A percentile compares a stretch with the other conserved stretches of the same genome.
phyloP scores from a whole-genome alignment of 2,797 vertebrate species.

The Neoniphon sammara region DNA sequence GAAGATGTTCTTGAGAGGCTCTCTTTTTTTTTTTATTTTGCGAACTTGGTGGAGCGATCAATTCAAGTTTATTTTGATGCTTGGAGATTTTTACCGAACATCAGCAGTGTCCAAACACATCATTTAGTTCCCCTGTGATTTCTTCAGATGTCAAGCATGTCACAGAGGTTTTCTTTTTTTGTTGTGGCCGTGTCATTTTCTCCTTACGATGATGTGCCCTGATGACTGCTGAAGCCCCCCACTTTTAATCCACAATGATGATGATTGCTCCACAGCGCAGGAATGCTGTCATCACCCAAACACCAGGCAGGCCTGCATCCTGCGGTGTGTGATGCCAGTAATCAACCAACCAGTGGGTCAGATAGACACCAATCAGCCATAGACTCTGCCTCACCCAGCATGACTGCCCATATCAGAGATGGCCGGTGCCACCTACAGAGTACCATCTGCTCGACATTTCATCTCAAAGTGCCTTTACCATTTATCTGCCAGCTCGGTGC shows the following conservation, averaged over 20 bases:
- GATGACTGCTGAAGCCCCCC: slow-evolving; percentile 47
- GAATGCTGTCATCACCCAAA: slow-evolving; percentile 61
- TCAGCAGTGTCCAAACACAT: not conserved
- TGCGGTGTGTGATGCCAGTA: slow-evolving; percentile 70
- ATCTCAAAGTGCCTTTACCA: slow-evolving; percentile 64
- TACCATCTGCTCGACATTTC: slow-evolving; percentile 76
- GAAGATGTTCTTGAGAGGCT: too few relatives aligned
- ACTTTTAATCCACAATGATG: slow-evolving; percentile 27
- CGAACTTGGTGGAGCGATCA: too few relatives aligned
- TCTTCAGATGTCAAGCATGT: slow-evolving; percentile 17
- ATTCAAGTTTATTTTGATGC: not conserved
- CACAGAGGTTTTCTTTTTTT: slow-evolving; percentile 8
- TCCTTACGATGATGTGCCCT: slow-evolving; percentile 25
- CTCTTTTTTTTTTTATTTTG: too few relatives aligned
- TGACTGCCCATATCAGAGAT: slow-evolving; percentile 68
- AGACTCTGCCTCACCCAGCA: slow-evolving; percentile 73
- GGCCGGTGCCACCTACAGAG: slow-evolving; percentile 68
- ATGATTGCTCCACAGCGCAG: slow-evolving; percentile 53
- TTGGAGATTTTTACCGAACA: not conserved
- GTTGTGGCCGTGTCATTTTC: slow-evolving; percentile 5
- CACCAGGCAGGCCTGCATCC: slow-evolving; percentile 55
- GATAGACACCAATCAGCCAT: slow-evolving; percentile 79
- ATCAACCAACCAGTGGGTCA: slow-evolving; percentile 80
- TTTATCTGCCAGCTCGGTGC: slow-evolving; percentile 44
- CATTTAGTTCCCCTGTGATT: not conserved